Evolutionary conservation across 2,888 invertebrate species (phyloP), one percentile per base, ranked within the genome.

Genomic region (Athalia circularis): DNA sequence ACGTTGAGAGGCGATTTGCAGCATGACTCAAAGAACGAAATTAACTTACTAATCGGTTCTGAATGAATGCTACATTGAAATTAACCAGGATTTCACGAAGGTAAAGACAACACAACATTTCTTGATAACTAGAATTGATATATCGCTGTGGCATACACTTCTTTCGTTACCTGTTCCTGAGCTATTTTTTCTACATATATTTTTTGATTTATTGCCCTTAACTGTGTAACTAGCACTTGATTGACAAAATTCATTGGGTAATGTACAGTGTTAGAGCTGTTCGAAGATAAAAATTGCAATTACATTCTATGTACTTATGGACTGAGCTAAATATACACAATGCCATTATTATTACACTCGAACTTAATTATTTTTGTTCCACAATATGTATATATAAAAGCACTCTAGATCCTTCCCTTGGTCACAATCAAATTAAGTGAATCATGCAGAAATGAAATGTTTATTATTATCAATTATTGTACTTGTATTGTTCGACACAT

Each of bases 51-150:
- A 89, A 87, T 89, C 87, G 89, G 89, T 90, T 88, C 88, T 90
- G 87, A 90, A 90, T 87, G 87, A 89, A 89, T 89, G 89, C 90
- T 89, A 88, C 89, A 86, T 88, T 90, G 86, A 88, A 88, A 89
- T 88, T 88, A 88, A 87, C 89, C 90, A 90, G 90, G 90, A 90
- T 90, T 90, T 90, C 86, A 89, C 89, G 85, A 90, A 90, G 90
- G 90, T 90, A 90, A 90, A 88, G 86, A 88, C 83, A 88, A 86
- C 84, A 86, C 85, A 85, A 88, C 86, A 89, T 87, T 89, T 88
- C 87, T 89, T 89, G 88, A 84, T 85, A 84, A 75, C 74, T 78
- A 78, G 78, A 77, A 48, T 77, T 77, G 77, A 77, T 70, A 77
- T 77, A 77, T 77, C 72, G 78, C 65, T 80, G 57, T 78, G 67